Evolutionary conservation across 2,113 vertebrate genomes (phyloP).

Genomic region (Plecturocebus donacophilus): DNA sequence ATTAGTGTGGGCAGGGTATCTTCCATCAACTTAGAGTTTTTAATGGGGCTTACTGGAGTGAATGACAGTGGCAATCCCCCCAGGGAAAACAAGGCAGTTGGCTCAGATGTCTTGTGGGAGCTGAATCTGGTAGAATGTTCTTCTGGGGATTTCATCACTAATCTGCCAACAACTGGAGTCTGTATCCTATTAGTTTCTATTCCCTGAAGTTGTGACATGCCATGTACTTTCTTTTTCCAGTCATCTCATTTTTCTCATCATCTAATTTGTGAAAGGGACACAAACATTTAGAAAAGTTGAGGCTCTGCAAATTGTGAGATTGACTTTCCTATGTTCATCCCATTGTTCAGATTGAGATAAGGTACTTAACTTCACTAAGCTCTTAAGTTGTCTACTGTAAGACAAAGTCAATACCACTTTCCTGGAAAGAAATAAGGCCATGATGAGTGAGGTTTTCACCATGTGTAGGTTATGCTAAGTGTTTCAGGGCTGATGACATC

Average conservation of each 20-base stretch:
- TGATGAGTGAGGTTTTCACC: neutral
- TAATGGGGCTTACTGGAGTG: neutral
- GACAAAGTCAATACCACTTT: neutral
- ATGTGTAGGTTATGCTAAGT: neutral
- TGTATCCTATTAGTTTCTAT: neutral
- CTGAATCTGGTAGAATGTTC: neutral
- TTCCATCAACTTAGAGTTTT: constrained; percentile 19
- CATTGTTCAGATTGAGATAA: neutral
- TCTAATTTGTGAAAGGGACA: neutral
- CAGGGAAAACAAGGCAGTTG: constrained; percentile 11
- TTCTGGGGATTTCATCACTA: neutral
- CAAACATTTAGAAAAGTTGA: neutral
- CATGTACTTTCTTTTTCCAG: neutral
- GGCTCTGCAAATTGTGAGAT: neutral
- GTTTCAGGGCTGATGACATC: neutral
- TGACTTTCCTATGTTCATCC: neutral
- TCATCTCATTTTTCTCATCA: neutral
- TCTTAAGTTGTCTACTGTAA: neutral
- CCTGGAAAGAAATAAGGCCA: neutral
- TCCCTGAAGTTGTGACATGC: neutral
- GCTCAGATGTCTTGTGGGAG: neutral
- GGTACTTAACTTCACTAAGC: neutral
- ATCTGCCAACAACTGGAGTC: neutral
- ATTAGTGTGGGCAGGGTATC: neutral
- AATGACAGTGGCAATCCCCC: neutral